phyloP scores from a whole-genome alignment of 2,888 invertebrate genomes.

The Rhamnusium bicolor region DNA sequence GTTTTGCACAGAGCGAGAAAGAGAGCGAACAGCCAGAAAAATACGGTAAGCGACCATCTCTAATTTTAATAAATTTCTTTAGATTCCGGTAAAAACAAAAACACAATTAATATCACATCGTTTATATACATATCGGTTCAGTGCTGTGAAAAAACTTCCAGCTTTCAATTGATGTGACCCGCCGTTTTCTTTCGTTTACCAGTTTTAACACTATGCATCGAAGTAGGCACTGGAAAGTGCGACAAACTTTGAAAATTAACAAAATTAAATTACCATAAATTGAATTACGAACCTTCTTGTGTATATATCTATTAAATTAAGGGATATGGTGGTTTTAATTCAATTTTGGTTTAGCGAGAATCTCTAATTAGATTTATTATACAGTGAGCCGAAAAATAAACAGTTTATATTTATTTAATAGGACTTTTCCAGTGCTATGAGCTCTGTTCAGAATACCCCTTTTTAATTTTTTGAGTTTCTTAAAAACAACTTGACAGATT shows the following conservation, averaged over 20 bases:
- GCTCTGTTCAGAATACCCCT: no score
- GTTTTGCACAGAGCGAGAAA: constrained; percentile 41
- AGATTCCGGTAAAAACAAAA: no score
- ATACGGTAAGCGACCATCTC: constrained; percentile 44
- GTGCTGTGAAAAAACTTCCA: background rate
- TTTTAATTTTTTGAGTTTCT: no score
- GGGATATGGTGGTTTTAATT: constrained; percentile 49
- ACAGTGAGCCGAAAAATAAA: no score
- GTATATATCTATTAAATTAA: constrained; percentile 50
- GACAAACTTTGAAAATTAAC: constrained; percentile 37
- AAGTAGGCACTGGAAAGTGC: background rate
- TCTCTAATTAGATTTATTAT: constrained; percentile 26
- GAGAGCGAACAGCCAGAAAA: constrained; percentile 46
- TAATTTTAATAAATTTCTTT: no score
- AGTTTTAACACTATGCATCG: background rate
- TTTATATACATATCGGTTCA: no score
- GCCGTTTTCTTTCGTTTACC: background rate
- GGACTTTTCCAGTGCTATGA: no score
- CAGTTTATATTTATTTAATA: no score
- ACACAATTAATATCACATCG: no score
- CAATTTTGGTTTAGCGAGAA: constrained; percentile 40
- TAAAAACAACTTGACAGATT: no score
- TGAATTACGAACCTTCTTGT: constrained; percentile 45
- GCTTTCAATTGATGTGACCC: background rate
- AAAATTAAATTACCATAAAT: constrained; percentile 52